A percentile compares a stretch with the other conserved stretches of the same genome.
These are phyloP conservation scores for Hyla sarda DNA, from an alignment of 2,113 vertebrate genomes.

Conservation along the genomic window DNA sequence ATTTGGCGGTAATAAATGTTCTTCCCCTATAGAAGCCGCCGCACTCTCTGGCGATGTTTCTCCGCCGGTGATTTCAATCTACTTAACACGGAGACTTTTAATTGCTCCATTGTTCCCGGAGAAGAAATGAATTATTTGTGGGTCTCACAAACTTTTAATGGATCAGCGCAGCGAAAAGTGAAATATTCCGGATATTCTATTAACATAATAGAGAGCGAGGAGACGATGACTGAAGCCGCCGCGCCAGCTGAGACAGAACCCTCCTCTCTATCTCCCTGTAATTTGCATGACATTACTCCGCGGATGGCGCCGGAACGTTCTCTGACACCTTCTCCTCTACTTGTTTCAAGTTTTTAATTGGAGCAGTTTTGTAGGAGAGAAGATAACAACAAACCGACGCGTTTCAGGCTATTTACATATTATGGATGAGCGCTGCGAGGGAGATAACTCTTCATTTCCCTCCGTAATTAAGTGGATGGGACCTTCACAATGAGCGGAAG, in stretches of 20 bases:
- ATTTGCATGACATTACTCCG: slow-evolving; percentile 55
- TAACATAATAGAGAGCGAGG: slow-evolving; percentile 42
- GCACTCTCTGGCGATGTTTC: neutral
- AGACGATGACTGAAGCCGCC: neutral
- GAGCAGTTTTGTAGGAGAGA: slow-evolving; percentile 11
- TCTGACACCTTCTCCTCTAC: neutral
- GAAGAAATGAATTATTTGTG: slow-evolving; percentile 22
- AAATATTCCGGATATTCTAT: slow-evolving; percentile 50
- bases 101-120: slow-evolving; percentile 43
- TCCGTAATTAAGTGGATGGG: slow-evolving; percentile 14
- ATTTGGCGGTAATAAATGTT: neutral
- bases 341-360: slow-evolving; percentile 44
- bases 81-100: slow-evolving; percentile 23
- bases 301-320: slow-evolving; percentile 40
- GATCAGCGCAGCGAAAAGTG: neutral
- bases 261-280: slow-evolving; percentile 12
- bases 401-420: slow-evolving; percentile 33
- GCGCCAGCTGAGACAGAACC: slow-evolving; percentile 36
- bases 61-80: slow-evolving; percentile 33
- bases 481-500: neutral
- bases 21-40: too few species aligned
- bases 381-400: slow-evolving; percentile 21
- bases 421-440: neutral
- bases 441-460: neutral
- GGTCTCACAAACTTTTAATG: slow-evolving; percentile 39